phyloP scores from a whole-genome alignment of 2,113 vertebrate genomes.

The Castor canadensis region DNA sequence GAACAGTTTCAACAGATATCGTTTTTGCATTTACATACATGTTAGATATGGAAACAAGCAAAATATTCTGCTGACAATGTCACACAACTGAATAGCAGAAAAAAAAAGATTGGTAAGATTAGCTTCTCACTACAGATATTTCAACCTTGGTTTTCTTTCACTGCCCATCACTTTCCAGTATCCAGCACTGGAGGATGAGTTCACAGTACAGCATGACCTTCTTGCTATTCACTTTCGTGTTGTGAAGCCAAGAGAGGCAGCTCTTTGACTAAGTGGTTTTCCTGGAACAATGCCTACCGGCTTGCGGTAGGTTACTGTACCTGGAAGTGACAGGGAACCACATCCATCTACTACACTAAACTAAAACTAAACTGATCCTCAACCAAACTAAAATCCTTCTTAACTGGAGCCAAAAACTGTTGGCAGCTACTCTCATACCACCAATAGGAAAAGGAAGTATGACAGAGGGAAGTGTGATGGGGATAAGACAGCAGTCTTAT shows the following conservation, averaged over 20 bases:
- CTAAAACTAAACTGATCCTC: neutral
- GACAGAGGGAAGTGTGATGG: neutral
- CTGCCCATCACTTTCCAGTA: neutral
- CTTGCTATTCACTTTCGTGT: neutral
- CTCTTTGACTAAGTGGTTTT: neutral
- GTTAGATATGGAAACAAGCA: neutral
- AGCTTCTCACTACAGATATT: neutral
- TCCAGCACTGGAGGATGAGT: accelerated
- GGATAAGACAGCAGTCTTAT: neutral
- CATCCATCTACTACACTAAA: neutral
- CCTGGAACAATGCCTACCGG: neutral
- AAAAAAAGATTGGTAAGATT: neutral
- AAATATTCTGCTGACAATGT: neutral
- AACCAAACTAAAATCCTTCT: neutral
- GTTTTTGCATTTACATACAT: neutral
- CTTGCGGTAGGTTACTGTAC: neutral
- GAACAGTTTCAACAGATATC: too few relatives aligned
- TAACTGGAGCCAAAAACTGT: neutral
- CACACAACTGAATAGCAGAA: neutral
- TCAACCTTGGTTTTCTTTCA: neutral
- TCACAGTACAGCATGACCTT: neutral
- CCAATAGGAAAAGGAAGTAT: neutral
- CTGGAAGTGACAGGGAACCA: neutral
- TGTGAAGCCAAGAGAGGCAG: neutral
- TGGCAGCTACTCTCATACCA: neutral